Evolutionary conservation across 2,797 vertebrate species (phyloP), one percentile per base, ranked within the genome.

Genomic region (Setipinna tenuifilis): DNA sequence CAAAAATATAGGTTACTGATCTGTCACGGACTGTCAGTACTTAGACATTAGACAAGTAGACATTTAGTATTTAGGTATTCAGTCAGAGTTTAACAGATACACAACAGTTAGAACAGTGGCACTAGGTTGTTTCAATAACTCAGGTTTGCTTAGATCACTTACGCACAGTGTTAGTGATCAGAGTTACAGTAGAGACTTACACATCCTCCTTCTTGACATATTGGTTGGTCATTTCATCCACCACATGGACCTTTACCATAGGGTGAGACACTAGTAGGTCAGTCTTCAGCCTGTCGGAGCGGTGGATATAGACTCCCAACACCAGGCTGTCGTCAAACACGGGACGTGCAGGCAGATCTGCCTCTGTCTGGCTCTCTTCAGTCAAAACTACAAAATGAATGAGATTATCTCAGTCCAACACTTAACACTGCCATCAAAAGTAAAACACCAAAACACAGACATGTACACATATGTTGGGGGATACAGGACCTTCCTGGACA

Each of bases 221-320:
- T 54, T 97, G 95, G 59, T 97, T 97, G 28, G 94, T 98, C 86
- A 88, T 92, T 88, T 97, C 97, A 91, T 99, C 97, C 71, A 99
- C 93, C 25, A 99, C 89, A 9, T 99, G 97, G 90, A 99, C 94
- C 94, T 99, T 99, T 88, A 99, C 97, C 96, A 98, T 96, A 7
- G 98, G 98, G 89, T 96, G 97, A 84, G 97, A 98, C 87, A 98
- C 90, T 92, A 97, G 91, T 21, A 97, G 91, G 93, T 97, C 95
- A 10, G 96, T 97, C 92, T 97, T 98, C 84, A 99, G 97, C 83
- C 91, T 92, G 91, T 99, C 98, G 0, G 96, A 95, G 84, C 96
- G 95, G 92, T 99, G 98, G 87, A 99, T 88, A 58, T 95, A 95
- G 90, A 99, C 96, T 89, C 97, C 98, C 85, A 99, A 93, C 50